Base-by-base conservation (phyloP, 1,140 invertebrate genomes). In the Drosophila pseudoobscura region DNA sequence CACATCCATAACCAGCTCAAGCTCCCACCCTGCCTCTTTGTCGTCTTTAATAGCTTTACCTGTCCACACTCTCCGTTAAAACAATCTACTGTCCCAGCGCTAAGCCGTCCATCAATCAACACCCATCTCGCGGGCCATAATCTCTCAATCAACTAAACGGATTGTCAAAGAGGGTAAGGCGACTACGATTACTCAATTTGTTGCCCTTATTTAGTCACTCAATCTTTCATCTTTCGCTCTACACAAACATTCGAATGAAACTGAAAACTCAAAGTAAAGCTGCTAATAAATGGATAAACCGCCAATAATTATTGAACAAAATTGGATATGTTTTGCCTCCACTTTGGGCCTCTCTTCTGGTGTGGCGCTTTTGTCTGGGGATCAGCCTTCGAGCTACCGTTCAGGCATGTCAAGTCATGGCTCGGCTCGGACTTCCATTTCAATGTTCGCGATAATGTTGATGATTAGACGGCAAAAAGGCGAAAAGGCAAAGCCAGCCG, bases 361-460 rank as follows among this genome's bases (percentile, higher is more conserved):
- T 22, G 7, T 11, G 35, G 29, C 1, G 29, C 31, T 52, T 11
- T 31, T 35, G 13, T 53, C 13, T 20, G n/a, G 26, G 15, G 51
- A 13, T 53, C 29, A 57, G 50, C 47, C 62, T 22, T 8, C 8
- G 52, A 54, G 78, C 82, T 88, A 88, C 82, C 46, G 83, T 74
- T 63, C 29, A 47, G 60, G 50, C 50, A 69, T 62, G 56, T 87
- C 39, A 47, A 74, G 61, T 47, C 82, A 75, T 82, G 82, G 82
- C 78, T 75, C 65, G 73, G 35, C 35, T 39, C 4, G 35, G 75
- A 75, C 78, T 87, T 78, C 78, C 45, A 75, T 68, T 83, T 87
- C 83, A 88, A 72, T 87, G 83, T 83, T 88, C 29, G 66, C 82
- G 71, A 88, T 88, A 76, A 83, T 88, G 72, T 68, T 50, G 82